Evolutionary conservation across 92 coral and sea anemone species (phyloP).

Genomic region (Montipora capitata): DNA sequence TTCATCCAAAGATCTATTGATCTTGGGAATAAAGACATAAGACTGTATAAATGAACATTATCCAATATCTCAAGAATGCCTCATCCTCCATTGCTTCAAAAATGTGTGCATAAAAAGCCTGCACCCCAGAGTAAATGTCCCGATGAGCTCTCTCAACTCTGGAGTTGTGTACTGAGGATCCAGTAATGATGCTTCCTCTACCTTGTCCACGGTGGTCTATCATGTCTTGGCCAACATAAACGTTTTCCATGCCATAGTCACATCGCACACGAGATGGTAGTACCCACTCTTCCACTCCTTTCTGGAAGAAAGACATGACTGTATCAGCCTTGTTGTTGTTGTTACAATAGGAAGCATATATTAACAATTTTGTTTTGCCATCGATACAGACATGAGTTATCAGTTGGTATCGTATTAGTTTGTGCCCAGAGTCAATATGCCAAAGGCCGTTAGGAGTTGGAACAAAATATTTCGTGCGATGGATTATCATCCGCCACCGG

Average conservation of each 20-base stretch:
- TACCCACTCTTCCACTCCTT: constrained; percentile 57
- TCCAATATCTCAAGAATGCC: constrained; percentile 47
- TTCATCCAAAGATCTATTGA: not conserved
- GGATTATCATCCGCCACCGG: constrained; percentile 63
- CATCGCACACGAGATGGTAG: constrained; percentile 54
- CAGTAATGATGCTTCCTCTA: constrained; percentile 64
- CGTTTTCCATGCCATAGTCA: constrained; percentile 44
- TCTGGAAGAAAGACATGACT: constrained; percentile 53
- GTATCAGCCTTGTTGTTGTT: constrained; percentile 28
- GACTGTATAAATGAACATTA: constrained; percentile 47
- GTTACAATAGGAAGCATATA: constrained; percentile 64
- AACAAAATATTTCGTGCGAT: constrained; percentile 62
- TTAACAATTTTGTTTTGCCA: constrained; percentile 58
- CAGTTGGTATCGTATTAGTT: constrained; percentile 75
- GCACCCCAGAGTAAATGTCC: constrained; percentile 58
- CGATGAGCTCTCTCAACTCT: constrained; percentile 31
- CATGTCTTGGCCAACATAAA: constrained; percentile 59
- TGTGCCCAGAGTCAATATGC: constrained; percentile 81
- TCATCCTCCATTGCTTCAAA: constrained; percentile 71
- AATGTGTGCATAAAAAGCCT: constrained; percentile 36
- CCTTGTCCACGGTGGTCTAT: constrained; percentile 49
- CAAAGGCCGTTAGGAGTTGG: constrained; percentile 71
- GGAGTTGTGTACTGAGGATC: constrained; percentile 54
- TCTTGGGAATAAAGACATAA: constrained; percentile 33
- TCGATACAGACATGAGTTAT: constrained; percentile 77